Evolutionary conservation across 64 coral and sea anemone genomes (phyloP), one percentile per base, ranked within the genome.

Genomic region (Montipora foliosa): DNA sequence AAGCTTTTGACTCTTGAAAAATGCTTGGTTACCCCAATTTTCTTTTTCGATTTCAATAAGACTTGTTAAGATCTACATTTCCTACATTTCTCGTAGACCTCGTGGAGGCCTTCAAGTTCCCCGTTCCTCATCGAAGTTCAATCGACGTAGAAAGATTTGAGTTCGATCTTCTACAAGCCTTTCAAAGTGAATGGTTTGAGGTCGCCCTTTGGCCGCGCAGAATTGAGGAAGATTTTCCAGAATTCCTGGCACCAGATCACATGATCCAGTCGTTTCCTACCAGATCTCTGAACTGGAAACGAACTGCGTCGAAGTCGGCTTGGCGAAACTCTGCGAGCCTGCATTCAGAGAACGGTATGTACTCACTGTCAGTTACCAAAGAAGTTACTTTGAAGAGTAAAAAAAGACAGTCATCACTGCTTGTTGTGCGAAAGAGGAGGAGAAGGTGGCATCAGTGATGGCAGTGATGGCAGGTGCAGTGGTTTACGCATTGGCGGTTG

Each of bases 131-230:
- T 44, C 82, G 62, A 64, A 49, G 61, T n/a, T 84, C 62, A 47
- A 69, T 84, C 82, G 62, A 84, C 61, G 16, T 69, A 17, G 82
- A 84, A 0, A 60, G 82, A 19, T 84, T 84, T 16, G 62, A 85
- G 62, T 51, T 51, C 6, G 66, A 85, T 49, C 52, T 76, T 13
- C 74, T 95, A 49, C 16, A 13, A 44, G 46, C 84, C 17, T 95
- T 95, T 88, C 89, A 95, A 77, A 75, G 8, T 9, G 82, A 95
- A 13, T 95, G 94, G 94, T 90, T 95, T 74, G 94, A 95, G 46
- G 83, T 91, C 37, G 89, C 53, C 8, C 48, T 87, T 22, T 75
- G 80, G 75, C 52, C 49, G 52, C 47, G 12, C 13, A 79, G 45
- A 61, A 12, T 82, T 19, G 49, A 29, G 2, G 70, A 81, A 3